Evolutionary conservation across 2,888 invertebrate species (phyloP), one percentile per base, ranked within the genome.

Genomic region (Drosophila recens): DNA sequence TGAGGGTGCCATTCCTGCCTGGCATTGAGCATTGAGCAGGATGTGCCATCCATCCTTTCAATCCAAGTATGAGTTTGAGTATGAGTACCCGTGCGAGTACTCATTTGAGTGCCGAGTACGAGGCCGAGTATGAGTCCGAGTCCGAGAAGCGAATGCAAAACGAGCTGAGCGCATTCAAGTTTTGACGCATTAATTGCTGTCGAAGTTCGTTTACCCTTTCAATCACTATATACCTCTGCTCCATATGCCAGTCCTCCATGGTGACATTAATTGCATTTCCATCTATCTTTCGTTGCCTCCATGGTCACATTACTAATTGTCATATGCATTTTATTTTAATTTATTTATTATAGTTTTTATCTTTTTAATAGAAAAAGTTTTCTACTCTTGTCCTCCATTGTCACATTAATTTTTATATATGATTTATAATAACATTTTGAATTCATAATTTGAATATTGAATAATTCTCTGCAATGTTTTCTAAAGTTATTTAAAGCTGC

Each of bases 1-100:
- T 43, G 42, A 73, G 83, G 87, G 69, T 75, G 80, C 79, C 27
- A 56, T 45, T 43, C 33, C 27, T 27, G 27, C 27, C 27, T 5
- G 27, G 15, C 15, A 58, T 27, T 52, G 38, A 69, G 64, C 17
- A 49, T 58, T 63, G 63, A 71, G 64, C 69, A 63, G 69, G 57
- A 69, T 71, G 42, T 45, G 57, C 53, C 73, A 65, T 69, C 67
- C 43, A 56, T 59, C 67, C 43, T 56, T 59, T 42, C 54, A 75
- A 66, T 67, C 56, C 46, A 27, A 56, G 27, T 57, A 11, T 20
- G 71, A 65, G 43, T 70, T 20, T 6, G 34, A 52, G 27, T 53
- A 9, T 20, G 71, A 70, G 43, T 70, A 30, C 9, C 46, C 38
- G 15, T 51, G 33, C 15, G 51, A 51, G 36, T 51, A 20, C 36